Evolutionary conservation across 2,797 vertebrate genomes (phyloP).

Genomic region (Tauraco hartlaubi): DNA sequence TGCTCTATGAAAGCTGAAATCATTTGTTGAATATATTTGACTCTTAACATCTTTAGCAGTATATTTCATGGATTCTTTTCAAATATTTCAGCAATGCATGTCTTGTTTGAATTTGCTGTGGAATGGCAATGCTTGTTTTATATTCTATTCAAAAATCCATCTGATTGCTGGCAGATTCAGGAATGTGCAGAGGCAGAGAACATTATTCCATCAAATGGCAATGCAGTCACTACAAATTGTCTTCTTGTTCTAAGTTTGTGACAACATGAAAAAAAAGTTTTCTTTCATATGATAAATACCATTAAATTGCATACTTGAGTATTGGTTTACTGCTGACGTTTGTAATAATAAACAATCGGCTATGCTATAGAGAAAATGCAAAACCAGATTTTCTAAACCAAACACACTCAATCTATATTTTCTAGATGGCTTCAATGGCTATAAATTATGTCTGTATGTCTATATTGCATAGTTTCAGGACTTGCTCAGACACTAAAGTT

Average conservation of each 20-base stretch:
- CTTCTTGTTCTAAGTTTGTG: conserved; percentile 10
- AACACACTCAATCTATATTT: background rate
- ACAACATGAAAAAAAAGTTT: conserved; percentile 6
- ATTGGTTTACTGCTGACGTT: conserved; percentile 14
- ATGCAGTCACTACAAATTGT: conserved; percentile 14
- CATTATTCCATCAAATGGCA: background rate
- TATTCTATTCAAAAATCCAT: conserved; percentile 41
- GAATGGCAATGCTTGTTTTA: background rate
- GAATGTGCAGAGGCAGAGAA: background rate
- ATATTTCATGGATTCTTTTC: background rate
- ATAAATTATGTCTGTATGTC: background rate
- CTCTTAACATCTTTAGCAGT: background rate
- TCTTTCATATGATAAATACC: conserved; percentile 12
- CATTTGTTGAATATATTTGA: background rate
- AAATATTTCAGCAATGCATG: background rate
- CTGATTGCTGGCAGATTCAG: conserved; percentile 23
- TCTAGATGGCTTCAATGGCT: background rate
- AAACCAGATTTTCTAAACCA: background rate
- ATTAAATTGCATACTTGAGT: conserved; percentile 11
- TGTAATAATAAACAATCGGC: conserved; percentile 34
- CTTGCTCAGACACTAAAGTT: background rate
- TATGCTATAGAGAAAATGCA: background rate
- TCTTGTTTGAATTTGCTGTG: conserved; percentile 6
- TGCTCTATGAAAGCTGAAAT: background rate
- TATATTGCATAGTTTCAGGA: background rate